A percentile compares a stretch with the other conserved stretches of the same genome.
Evolutionary conservation across 2,888 invertebrate genomes (phyloP).

Genomic region (Temnothorax unifasciatus): DNA sequence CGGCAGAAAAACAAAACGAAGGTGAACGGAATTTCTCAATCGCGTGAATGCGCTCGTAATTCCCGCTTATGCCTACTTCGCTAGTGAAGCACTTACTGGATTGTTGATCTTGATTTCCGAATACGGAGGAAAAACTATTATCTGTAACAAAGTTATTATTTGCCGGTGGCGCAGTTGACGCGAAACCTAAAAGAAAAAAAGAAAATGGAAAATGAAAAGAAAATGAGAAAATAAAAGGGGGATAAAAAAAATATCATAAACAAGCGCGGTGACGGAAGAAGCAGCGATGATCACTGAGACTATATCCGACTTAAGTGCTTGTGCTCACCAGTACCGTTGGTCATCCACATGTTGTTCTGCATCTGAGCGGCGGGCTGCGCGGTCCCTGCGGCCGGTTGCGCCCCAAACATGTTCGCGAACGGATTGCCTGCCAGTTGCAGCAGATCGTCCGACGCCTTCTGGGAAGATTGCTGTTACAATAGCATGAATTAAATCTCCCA

Average conservation of each 20-base stretch:
- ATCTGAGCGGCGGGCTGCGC: conserved; percentile 79
- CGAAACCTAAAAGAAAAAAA: conserved; percentile 85
- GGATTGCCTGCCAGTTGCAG: conserved; percentile 95
- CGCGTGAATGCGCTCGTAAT: conserved; percentile 20
- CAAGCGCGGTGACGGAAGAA: conserved; percentile 35
- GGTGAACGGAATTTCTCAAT: conserved; percentile 55
- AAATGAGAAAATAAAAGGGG: conserved; percentile 48
- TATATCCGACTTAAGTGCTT: conserved; percentile 45
- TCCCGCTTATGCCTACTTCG: conserved; percentile 11
- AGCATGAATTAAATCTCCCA: not conserved
- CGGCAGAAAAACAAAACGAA: conserved; percentile 48
- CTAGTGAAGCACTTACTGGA: conserved; percentile 80
- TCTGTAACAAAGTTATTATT: conserved; percentile 93
- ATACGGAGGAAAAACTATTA: conserved; percentile 95
- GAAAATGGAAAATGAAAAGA: conserved; percentile 56
- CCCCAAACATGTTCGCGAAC: conserved; percentile 94
- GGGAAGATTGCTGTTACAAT: conserved; percentile 72
- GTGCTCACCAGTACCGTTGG: conserved; percentile 87
- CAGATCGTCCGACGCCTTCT: conserved; percentile 95
- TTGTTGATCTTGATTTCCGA: conserved; percentile 89
- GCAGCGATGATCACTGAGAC: conserved; percentile 35
- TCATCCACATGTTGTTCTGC: conserved; percentile 87
- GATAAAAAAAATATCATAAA: conserved; percentile 45
- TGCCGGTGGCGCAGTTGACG: conserved; percentile 82
- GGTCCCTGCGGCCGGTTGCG: conserved; percentile 77